Conservation (phyloP, 2,797 vertebrate genomes). For the Agapornis canus region DNA sequence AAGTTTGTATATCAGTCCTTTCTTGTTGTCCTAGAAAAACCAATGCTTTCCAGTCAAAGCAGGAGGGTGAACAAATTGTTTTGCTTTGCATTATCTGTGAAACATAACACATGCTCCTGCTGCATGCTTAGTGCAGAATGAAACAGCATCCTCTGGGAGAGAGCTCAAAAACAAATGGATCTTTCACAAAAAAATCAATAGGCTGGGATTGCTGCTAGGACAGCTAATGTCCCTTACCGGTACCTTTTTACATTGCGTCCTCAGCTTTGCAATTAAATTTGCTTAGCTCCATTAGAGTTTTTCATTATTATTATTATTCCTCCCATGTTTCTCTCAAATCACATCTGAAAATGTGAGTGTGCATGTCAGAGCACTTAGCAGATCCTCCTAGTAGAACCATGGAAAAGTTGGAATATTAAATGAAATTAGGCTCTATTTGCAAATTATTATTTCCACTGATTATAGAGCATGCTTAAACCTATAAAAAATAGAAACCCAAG, state of each 20-base stretch:
- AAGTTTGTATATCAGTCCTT: slow-evolving; percentile 24
- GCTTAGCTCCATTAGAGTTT: slow-evolving; percentile 18
- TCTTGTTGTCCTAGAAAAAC: slow-evolving; percentile 44
- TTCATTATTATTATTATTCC: not conserved
- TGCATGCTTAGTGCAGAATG: slow-evolving; percentile 33
- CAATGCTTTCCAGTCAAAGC: slow-evolving; percentile 19
- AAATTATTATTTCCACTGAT: not conserved
- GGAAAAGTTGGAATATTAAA: slow-evolving; percentile 1
- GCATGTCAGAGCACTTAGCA: not conserved
- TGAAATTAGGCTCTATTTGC: not conserved
- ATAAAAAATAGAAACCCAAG: not conserved
- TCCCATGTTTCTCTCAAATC: not conserved
- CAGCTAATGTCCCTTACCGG: slow-evolving; percentile 18
- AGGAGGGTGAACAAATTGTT: slow-evolving; percentile 25
- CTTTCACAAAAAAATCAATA: slow-evolving; percentile 58
- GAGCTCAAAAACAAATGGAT: slow-evolving; percentile 54
- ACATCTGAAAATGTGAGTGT: not conserved
- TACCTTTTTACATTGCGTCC: slow-evolving; percentile 9
- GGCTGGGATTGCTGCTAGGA: slow-evolving; percentile 30
- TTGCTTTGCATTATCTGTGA: slow-evolving; percentile 64
- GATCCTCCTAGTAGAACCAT: not conserved
- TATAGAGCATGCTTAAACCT: not conserved
- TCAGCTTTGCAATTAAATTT: slow-evolving; percentile 50
- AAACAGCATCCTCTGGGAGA: slow-evolving; percentile 6
- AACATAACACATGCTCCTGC: slow-evolving; percentile 24